These are phyloP conservation scores for Microtus ochrogaster DNA, from an alignment of 2,113 vertebrate genomes.

Conservation along the genomic window DNA sequence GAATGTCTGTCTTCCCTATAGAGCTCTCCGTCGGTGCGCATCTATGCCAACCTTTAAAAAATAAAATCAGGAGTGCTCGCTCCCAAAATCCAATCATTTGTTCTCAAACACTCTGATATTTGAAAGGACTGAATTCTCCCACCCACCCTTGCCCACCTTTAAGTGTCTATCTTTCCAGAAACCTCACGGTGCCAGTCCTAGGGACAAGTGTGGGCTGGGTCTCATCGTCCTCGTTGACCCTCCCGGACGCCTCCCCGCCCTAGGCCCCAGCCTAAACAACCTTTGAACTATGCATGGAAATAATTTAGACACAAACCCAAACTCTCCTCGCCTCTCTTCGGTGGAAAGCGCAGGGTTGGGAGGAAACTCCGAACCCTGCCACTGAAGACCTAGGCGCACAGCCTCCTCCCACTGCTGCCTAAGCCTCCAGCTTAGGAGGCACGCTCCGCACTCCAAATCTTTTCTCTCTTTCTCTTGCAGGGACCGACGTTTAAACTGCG, in stretches of 20 bases:
- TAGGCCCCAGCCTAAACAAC: not conserved
- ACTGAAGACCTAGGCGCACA: not conserved
- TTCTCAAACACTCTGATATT: not conserved
- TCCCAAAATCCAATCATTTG: not conserved
- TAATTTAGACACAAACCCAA: constrained; percentile 21
- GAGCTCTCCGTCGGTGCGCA: not conserved
- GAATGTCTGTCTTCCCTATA: not conserved
- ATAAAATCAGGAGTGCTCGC: not conserved
- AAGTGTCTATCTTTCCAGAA: constrained; percentile 23
- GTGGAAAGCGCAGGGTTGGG: not conserved
- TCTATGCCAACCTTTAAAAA: not conserved
- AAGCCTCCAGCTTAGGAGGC: constrained; percentile 49
- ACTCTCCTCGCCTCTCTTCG: constrained; percentile 35
- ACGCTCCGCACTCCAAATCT: constrained; percentile 68
- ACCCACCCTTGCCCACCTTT: not conserved
- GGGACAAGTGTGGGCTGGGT: not conserved
- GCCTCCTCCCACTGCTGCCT: constrained; percentile 22
- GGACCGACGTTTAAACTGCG: constrained; percentile 66
- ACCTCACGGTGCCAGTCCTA: constrained; percentile 2
- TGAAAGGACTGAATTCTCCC: not conserved
- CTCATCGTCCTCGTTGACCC: not conserved
- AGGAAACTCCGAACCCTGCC: constrained; percentile 32
- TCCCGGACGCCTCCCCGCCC: not conserved
- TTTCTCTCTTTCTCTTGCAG: constrained; percentile 60
- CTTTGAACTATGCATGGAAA: not conserved